Evolutionary conservation across 2,797 vertebrate species (phyloP).

Genomic region (Hydrophis major): DNA sequence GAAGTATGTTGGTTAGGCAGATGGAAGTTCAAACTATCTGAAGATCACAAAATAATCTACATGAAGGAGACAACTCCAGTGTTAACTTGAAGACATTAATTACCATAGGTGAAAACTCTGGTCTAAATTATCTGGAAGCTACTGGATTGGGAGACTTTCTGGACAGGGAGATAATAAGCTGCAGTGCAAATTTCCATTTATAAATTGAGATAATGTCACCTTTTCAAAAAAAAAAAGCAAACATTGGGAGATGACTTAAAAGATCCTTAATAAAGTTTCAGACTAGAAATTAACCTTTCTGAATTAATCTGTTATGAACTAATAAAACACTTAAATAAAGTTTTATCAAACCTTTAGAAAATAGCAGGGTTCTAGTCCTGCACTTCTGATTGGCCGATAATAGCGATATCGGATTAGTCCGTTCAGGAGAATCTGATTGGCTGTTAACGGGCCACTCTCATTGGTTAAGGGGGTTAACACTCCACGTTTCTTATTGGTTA

Average conservation of each 20-base stretch:
- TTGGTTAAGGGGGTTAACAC: too few species aligned
- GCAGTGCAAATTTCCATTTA: background rate
- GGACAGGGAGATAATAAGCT: background rate
- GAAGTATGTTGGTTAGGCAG: background rate
- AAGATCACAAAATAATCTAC: background rate
- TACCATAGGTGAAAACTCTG: background rate
- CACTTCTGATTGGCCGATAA: too few species aligned
- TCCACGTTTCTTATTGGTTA: too few species aligned
- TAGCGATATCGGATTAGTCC: too few species aligned
- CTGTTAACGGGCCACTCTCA: too few species aligned
- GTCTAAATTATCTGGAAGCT: background rate
- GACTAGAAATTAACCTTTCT: slow-evolving; percentile 12
- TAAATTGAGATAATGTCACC: slow-evolving; percentile 11
- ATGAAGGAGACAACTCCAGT: background rate
- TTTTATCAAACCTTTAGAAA: too few species aligned
- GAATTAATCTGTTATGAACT: background rate
- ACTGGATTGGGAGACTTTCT: background rate
- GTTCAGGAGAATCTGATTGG: too few species aligned
- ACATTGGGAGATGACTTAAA: slow-evolving; percentile 29
- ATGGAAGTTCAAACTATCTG: background rate
- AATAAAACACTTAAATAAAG: too few species aligned
- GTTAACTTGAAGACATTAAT: background rate
- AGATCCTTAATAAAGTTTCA: background rate
- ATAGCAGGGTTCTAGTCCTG: too few species aligned
- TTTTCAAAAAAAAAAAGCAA: slow-evolving; percentile 32